Percentiles rank a stretch among this genome's conserved stretches.
These are phyloP conservation scores for Lepilemur septentrionalis DNA, from an alignment of 2,797 vertebrate species.

Conservation along the genomic window DNA sequence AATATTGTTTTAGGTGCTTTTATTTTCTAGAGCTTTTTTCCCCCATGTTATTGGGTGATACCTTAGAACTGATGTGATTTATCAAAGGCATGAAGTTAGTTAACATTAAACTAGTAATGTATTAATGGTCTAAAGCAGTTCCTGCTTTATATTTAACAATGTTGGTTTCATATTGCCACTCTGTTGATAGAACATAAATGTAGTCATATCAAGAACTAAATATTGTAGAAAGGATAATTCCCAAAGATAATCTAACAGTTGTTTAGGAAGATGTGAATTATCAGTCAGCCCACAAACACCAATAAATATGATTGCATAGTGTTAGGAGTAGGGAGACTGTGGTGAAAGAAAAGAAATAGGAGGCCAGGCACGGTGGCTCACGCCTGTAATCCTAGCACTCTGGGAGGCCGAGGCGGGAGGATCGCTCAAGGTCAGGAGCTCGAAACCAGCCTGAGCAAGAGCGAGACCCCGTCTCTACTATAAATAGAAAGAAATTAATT, in stretches of 20 bases:
- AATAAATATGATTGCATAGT: constrained; percentile 17
- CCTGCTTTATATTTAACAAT: background rate
- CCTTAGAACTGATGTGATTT: background rate
- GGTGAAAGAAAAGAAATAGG: background rate
- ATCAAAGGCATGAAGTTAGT: background rate
- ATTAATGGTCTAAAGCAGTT: background rate
- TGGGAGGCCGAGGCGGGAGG: no score
- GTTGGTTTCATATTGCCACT: background rate
- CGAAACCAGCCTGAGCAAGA: no score
- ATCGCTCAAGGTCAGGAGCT: no score
- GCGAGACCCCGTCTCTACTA: no score
- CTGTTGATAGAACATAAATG: background rate
- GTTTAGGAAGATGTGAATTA: background rate
- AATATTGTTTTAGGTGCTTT: background rate
- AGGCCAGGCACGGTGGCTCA: background rate
- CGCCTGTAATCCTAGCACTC: no score
- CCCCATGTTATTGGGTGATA: background rate
- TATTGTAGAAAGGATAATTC: background rate
- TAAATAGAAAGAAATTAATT: no score
- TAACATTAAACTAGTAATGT: background rate
- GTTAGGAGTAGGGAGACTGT: background rate
- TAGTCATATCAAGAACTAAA: background rate
- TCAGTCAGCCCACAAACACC: background rate
- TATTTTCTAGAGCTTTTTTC: background rate
- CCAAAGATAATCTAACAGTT: background rate